Evolutionary conservation across 2,797 vertebrate species (phyloP), one percentile per base, ranked within the genome.

Genomic region (Champsocephalus esox): DNA sequence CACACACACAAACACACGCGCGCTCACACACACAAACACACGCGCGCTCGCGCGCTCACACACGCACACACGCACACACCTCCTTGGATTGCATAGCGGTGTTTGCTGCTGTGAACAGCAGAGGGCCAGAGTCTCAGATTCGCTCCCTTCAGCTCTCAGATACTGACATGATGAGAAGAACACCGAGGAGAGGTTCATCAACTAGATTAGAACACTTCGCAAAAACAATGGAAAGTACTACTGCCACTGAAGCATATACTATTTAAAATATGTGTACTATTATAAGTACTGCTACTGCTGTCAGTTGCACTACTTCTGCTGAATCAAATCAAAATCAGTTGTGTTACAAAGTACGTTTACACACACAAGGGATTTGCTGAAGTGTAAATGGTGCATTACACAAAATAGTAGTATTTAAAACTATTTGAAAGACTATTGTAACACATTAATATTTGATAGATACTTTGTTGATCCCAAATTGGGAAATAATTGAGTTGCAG

Each of bases 31-130:
- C 64, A 45, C 59, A 44, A 57, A 5, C 4, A 28, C 28, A 28
- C 28, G 51, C 70, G 55, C 48, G n/a, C 45, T 38, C 49, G 24
- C 28, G 11, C 14, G 19, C 19, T 19, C 19, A 19, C 19, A 32
- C 28, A 17, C 14, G 9, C 14, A 14, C 28, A 28, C 32, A 57
- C 73, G 9, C 14, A 14, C 28, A 28, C 32, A 57, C 73, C 57
- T 61, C 70, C 41, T 59, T 38, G 66, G 60, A 56, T 58, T 68
- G 73, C 66, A 55, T 13, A 55, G 63, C 66, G 70, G 45, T 0
- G n/a, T 79, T 73, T 59, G 69, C 79, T 21, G 69, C 64, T 87
- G 0, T 70, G 76, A 80, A 87, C 89, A 78, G 89, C 89, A 93
- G 89, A 90, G 86, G 90, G 88, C 88, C 66, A 1, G 74, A 83